A percentile compares a stretch with the other conserved stretches of the same genome.
These are phyloP conservation scores for Mixornis gularis DNA, from an alignment of 2,113 vertebrate genomes.

Conservation along the genomic window DNA sequence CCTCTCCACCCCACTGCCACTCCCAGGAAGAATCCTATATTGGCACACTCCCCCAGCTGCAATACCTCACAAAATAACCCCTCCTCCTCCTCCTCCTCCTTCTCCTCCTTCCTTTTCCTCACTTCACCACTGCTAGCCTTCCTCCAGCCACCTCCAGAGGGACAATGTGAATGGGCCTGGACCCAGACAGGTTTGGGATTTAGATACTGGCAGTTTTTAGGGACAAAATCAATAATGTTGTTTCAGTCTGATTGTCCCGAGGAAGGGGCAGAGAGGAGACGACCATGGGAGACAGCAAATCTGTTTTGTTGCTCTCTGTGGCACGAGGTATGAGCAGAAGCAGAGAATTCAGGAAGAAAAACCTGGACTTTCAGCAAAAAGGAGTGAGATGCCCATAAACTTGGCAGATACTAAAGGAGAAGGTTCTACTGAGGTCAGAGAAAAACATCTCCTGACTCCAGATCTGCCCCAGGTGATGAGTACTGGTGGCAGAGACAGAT, in stretches of 20 bases:
- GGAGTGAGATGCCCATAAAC: not conserved
- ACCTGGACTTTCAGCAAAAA: not conserved
- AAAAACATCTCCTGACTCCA: not conserved
- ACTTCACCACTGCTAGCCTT: not conserved
- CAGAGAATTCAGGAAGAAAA: not conserved
- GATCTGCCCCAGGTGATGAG: not conserved
- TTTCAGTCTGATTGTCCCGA: not conserved
- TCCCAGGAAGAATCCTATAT: constrained; percentile 45
- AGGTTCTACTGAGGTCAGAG: not conserved
- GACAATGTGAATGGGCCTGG: not conserved
- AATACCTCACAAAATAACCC: not conserved
- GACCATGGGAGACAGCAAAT: not conserved
- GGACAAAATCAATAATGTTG: not conserved
- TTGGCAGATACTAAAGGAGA: not conserved
- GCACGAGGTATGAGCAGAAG: not conserved
- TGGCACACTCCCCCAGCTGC: not conserved
- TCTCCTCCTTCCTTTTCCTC: not conserved
- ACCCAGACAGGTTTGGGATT: not conserved
- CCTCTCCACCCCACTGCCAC: not conserved
- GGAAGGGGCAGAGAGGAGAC: not conserved
- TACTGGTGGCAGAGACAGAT: not conserved
- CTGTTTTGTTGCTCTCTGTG: not conserved
- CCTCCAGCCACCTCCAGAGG: not conserved
- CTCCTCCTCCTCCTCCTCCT: not conserved
- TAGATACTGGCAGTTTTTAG: not conserved